These are phyloP conservation scores for Mustela lutreola DNA, from an alignment of 2,113 vertebrate species.

Conservation along the genomic window DNA sequence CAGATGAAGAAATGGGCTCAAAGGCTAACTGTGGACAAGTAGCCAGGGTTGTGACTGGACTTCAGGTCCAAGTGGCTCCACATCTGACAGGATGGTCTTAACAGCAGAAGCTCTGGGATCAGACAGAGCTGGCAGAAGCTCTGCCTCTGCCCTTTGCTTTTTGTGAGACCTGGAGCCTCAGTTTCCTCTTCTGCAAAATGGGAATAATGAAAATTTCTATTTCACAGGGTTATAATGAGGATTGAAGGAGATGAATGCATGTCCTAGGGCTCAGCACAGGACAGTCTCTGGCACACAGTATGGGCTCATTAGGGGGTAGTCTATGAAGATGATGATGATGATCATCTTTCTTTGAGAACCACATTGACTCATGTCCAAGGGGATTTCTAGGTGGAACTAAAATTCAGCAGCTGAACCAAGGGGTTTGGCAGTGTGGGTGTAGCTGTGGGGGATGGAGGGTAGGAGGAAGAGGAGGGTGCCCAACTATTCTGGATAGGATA, in stretches of 20 bases:
- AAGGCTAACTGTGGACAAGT: background rate
- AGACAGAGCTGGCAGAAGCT: background rate
- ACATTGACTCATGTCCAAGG: background rate
- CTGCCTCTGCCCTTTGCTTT: background rate
- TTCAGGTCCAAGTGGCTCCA: background rate
- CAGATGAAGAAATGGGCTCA: background rate
- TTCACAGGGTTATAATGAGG: background rate
- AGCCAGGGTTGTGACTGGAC: background rate
- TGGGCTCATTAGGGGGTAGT: background rate
- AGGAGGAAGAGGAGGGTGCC: background rate
- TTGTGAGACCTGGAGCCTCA: background rate
- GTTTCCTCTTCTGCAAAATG: background rate
- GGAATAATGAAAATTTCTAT: background rate
- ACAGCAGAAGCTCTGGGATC: background rate
- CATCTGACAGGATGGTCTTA: background rate
- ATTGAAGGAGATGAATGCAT: background rate
- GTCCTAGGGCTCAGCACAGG: background rate
- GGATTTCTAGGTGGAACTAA: background rate
- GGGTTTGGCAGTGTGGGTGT: background rate
- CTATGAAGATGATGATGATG: background rate
- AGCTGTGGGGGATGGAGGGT: background rate
- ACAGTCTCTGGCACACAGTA: background rate
- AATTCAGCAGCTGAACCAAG: background rate
- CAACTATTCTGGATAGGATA: background rate
- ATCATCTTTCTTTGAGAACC: background rate